Evolutionary conservation across 2,113 vertebrate genomes (phyloP).

Genomic region (Apeltes quadracus): DNA sequence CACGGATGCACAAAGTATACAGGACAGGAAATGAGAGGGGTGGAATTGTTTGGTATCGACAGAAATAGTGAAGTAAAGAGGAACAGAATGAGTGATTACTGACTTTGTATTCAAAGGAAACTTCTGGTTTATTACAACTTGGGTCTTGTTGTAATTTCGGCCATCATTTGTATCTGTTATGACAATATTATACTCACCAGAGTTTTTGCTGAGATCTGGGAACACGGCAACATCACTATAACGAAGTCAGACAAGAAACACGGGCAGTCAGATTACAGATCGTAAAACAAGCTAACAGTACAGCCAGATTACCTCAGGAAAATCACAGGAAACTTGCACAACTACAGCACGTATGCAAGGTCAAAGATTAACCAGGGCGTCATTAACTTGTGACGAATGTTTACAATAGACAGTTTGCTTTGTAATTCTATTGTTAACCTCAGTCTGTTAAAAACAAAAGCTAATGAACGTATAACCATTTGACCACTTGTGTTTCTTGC

Average conservation of each 20-base stretch:
- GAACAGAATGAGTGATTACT: constrained; percentile 37
- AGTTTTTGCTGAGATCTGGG: constrained; percentile 17
- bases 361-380: constrained; percentile 3
- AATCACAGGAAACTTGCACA: constrained; percentile 4
- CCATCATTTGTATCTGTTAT: constrained; percentile 10
- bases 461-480: not conserved
- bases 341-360: not conserved
- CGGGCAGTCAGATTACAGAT: constrained; percentile 9
- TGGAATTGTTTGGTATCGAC: not conserved
- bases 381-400: not conserved
- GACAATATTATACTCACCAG: constrained; percentile 6
- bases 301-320: constrained; percentile 9
- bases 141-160: not conserved
- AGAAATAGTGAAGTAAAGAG: not conserved
- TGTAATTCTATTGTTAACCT: not conserved
- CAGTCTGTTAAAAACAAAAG: not conserved
- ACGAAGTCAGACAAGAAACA: constrained; percentile 31
- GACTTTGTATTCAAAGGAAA: constrained; percentile 36
- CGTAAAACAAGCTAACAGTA: constrained; percentile 13
- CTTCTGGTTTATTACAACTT: constrained; percentile 7
- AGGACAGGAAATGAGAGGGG: constrained; percentile 56
- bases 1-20: constrained; percentile 21
- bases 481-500: constrained; percentile 3
- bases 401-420: not conserved
- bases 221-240: constrained; percentile 13